phyloP scores from a whole-genome alignment of 2,888 invertebrate species.

The Adineta ricciae region DNA sequence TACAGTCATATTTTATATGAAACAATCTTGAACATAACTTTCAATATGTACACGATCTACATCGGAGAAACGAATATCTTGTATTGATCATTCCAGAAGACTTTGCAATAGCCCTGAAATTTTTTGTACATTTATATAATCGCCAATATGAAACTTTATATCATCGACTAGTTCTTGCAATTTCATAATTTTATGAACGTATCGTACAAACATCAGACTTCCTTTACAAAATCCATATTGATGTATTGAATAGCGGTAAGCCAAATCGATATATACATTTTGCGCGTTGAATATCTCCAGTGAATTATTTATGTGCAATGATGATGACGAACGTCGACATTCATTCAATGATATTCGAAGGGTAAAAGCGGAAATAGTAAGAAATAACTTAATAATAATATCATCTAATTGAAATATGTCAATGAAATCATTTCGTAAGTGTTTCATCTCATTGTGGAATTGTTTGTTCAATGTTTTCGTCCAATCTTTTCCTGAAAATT shows the following conservation, averaged over 20 bases:
- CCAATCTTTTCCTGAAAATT: neutral
- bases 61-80: no score
- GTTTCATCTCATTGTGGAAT: neutral
- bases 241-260: neutral
- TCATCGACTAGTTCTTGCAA: neutral
- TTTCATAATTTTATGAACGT: neutral
- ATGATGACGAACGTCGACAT: neutral
- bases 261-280: neutral
- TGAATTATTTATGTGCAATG: neutral
- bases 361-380: neutral
- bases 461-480: neutral
- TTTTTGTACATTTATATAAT: neutral
- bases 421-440: neutral
- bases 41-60: no score
- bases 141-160: neutral
- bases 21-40: no score
- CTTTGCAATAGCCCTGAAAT: neutral
- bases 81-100: neutral
- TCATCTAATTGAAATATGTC: neutral
- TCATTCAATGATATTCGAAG: neutral
- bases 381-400: neutral
- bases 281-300: neutral
- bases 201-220: neutral
- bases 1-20: no score
- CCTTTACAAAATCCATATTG: neutral